Evolutionary conservation across 2,797 vertebrate species (phyloP), one percentile per base, ranked within the genome.

Genomic region (Xerus rutilus): DNA sequence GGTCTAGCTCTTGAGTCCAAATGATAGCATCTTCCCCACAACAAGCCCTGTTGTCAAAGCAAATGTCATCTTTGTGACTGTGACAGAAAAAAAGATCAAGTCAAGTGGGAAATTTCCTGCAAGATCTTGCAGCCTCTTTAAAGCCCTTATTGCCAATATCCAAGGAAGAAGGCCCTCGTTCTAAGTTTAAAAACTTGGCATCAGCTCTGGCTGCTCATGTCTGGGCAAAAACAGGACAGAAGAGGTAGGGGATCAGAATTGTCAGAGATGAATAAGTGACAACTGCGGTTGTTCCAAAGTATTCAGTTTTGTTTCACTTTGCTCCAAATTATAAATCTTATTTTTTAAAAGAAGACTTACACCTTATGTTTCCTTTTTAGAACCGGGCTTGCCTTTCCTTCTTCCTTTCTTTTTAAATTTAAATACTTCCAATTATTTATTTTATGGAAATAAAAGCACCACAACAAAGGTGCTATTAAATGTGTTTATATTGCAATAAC

Each of bases 221-320:
- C 69, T 82, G 28, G 15, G 23, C n/a, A n/a, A 91, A 96, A 52
- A 59, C 1, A 43, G n/a, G 28, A 28, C 3, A 70, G 49, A 70
- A 72, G 23, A 45, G 72, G 7, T n/a, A 93, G 35, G 57, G 25
- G 23, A 6, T 89, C 74, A 86, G n/a, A 54, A 86, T 1, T 23
- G 30, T 45, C 83, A 74, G 92, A 49, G 45, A 77, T 74, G 54
- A 70, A 49, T 72, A 70, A 86, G 39, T 67, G 30, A 79, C 47
- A 59, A 32, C 35, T 62, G 20, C 57, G 47, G 20, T 83, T 82
- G 35, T 64, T 86, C 32, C 14, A 30, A 64, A 87, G 35, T 54
- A 65, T 54, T 84, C n/a, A 17, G 21, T 86, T 86, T 79, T 54
- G 39, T 96, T 95, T 93, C 14, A 93, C 85, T 95, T 96, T 65